Base-by-base conservation (phyloP, 2,797 vertebrate genomes). In the Cyclura pinguis region DNA sequence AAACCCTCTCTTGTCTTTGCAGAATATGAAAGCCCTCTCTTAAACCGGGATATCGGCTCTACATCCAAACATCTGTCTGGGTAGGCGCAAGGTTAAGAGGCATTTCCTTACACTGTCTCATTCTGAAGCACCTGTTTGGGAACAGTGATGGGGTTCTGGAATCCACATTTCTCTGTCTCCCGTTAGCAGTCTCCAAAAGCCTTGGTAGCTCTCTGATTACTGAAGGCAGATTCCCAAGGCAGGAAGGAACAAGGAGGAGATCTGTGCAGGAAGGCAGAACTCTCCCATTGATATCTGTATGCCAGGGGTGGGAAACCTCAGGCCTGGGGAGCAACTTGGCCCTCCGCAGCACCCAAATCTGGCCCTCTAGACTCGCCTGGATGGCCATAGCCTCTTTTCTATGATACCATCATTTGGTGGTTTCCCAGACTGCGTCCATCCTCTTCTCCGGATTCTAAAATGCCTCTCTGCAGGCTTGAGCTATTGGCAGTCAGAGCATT, bases 11-110 rank as follows among this genome's bases (percentile, higher is more conserved):
- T 90, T 91, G 91, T 92, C 87, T 42, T 87, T 89, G 81, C 67
- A 88, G 92, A 92, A n/a, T 64, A 92, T 94, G 83, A 94, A 94
- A 86, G 87, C 0, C 24, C 93, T 84, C 90, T 85, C 92, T 12
- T 12, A 88, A 24, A 88, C 9, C 77, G 89, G 88, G 67, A 16
- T 50, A 32, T 6, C 1, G 7, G 59, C 20, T 72, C 80, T 78
- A 90, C 88, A 91, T 67, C 77, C 90, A 90, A 92, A 86, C 29
- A 84, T 8, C 29, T 8, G 80, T 87, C 93, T 92, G 91, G 88
- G 90, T 20, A 93, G 89, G 89, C 78, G 87, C 47, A 57, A 93
- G 86, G 86, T 90, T 90, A 91, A 10, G 77, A 47, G 22, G 24
- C 20, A 18, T 32, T 78, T 62, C 74, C 57, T 32, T 18, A 42